Conservation (phyloP, 2,113 vertebrate species). For the Erythrocercus mccallii region DNA sequence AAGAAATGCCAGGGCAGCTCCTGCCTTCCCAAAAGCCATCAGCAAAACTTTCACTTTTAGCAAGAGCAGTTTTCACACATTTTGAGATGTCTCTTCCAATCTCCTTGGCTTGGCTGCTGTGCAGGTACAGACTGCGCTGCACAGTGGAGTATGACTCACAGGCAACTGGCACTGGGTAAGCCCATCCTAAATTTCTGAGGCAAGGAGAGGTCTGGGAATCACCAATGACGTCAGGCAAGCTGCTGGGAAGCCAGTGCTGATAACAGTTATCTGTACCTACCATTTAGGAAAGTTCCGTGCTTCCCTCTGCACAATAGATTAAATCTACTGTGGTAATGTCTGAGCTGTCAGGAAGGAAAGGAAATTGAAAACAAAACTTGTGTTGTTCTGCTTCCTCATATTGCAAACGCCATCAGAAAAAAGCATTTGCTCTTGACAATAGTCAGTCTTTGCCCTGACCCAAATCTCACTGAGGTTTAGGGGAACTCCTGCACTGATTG, state of each 20-base stretch:
- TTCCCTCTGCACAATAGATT: neutral
- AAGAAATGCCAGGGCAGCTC: neutral
- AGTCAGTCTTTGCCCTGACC: conserved; percentile 13
- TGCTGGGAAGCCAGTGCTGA: neutral
- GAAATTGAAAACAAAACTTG: conserved; percentile 36
- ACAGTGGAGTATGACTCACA: accelerated
- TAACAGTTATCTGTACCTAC: neutral
- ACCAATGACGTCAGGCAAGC: neutral
- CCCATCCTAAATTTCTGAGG: neutral
- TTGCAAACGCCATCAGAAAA: neutral
- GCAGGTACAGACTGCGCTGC: neutral
- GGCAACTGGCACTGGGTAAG: neutral
- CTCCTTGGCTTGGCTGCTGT: neutral
- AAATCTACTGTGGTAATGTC: neutral
- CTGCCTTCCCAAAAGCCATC: neutral
- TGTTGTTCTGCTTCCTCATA: neutral
- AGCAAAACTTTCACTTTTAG: neutral
- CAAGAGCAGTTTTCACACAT: neutral
- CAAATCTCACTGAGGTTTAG: neutral
- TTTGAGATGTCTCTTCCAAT: neutral
- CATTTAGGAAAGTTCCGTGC: neutral
- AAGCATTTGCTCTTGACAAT: conserved; percentile 16
- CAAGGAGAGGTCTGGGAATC: conserved; percentile 11
- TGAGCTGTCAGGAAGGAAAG: conserved; percentile 23
- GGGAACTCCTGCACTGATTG: neutral